Evolutionary conservation across 2,113 vertebrate species (phyloP).

Genomic region (Myocastor coypus): DNA sequence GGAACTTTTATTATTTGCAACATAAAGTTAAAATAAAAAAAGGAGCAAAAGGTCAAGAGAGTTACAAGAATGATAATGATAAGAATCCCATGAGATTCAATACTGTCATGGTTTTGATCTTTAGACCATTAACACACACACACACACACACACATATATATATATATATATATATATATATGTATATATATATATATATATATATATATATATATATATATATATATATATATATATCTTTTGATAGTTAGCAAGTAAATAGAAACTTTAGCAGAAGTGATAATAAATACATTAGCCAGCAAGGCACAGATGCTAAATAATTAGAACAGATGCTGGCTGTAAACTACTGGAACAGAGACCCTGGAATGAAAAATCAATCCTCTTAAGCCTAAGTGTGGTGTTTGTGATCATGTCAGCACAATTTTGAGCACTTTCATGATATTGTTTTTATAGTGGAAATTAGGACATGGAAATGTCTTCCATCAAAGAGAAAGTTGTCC

Average conservation of each 20-base stretch:
- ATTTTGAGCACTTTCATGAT: not conserved
- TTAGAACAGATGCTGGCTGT: conserved; percentile 56
- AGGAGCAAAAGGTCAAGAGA: not conserved
- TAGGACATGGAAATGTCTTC: conserved; percentile 51
- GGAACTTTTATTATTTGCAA: conserved; percentile 51
- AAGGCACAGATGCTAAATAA: conserved; percentile 46
- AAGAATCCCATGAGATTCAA: not conserved
- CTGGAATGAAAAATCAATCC: conserved; percentile 23
- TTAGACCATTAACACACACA: too few relatives aligned
- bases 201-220: too few relatives aligned
- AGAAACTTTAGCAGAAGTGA: not conserved
- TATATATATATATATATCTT: too few relatives aligned
- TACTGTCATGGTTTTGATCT: not conserved
- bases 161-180: too few relatives aligned
- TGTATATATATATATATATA: too few relatives aligned
- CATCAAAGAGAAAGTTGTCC: conserved; percentile 36
- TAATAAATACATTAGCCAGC: conserved; percentile 38
- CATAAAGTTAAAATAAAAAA: not conserved
- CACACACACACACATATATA: too few relatives aligned
- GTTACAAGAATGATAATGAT: not conserved
- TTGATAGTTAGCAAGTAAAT: conserved; percentile 42
- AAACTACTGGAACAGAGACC: conserved; percentile 38
- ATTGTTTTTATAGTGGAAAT: conserved; percentile 6
- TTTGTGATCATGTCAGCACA: conserved; percentile 56
- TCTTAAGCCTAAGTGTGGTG: not conserved